Evolutionary conservation across 2,113 vertebrate genomes (phyloP), one percentile per base, ranked within the genome.

Genomic region (Pampusana beccarii): DNA sequence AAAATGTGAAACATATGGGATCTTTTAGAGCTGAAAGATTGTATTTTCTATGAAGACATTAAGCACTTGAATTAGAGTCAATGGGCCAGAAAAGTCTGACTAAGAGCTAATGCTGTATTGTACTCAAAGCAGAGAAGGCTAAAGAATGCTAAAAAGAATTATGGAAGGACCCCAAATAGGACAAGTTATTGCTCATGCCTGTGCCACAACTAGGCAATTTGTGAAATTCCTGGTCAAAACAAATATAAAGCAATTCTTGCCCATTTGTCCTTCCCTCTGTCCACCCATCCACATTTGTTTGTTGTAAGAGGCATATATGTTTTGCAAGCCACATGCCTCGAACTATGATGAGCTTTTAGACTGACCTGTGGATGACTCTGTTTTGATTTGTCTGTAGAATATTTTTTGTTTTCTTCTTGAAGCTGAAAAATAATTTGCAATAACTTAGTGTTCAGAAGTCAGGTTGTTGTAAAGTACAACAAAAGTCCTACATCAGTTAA

Each of bases 341-440:
- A 92, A 75, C 10, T 61, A 24, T 24, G 31, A 7, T n/a, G 11
- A 46, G 44, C 40, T 28, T 33, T 74, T 44, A 34, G 18, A 95
- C 98, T 96, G 70, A 99, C 99, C 99, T 99, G 98, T 51, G 97
- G 94, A 74, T 96, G 97, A 83, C 97, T 98, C 98, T 99, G 98
- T 56, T 97, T 97, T 86, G 97, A 95, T 83, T 96, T 97, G 58
- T 95, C 96, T 4, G 94, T 80, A 75, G 97, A 73, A 75, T 56
- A 48, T 29, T 67, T 96, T 94, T 94, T 85, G 57, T 96, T 95
- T 17, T 82, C 96, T 48, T 97, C 97, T 96, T 98, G 69, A 87
- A 90, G 78, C 95, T 96, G 95, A 87, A 97, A 90, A 95, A 81
- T 33, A 61, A 78, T 42, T 57, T n/a, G 38, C 11, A 36, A 67